Evolutionary conservation across 2,113 vertebrate species (phyloP).

Genomic region (Cryptotis parvus): DNA sequence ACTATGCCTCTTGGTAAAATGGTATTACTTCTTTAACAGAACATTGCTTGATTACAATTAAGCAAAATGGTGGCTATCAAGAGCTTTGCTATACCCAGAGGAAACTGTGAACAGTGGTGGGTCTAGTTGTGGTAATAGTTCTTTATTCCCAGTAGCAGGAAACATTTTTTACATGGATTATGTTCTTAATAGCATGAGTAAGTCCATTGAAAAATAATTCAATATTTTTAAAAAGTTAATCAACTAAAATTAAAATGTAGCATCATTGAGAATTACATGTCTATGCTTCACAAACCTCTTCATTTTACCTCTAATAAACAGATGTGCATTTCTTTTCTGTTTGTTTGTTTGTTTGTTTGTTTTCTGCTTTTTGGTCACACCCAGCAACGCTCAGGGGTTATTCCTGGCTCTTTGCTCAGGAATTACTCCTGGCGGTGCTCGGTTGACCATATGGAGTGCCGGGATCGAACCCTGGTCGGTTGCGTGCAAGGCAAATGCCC

Average conservation of each 20-base stretch:
- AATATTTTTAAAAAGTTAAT: background rate
- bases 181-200: background rate
- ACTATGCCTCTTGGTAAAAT: background rate
- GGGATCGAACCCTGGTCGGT: too few relatives aligned
- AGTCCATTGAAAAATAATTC: background rate
- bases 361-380: too few relatives aligned
- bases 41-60: background rate
- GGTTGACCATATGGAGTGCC: too few relatives aligned
- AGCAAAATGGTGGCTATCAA: background rate
- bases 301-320: background rate
- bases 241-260: background rate
- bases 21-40: background rate
- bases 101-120: background rate
- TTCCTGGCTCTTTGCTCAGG: too few relatives aligned
- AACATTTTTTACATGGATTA: slow-evolving; percentile 27
- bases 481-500: too few relatives aligned
- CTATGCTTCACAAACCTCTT: background rate
- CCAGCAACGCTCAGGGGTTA: too few relatives aligned
- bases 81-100: background rate
- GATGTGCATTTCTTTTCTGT: background rate
- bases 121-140: background rate
- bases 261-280: background rate
- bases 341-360: too few relatives aligned
- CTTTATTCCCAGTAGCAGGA: slow-evolving; percentile 1
- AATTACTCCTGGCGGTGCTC: too few relatives aligned